phyloP scores from a whole-genome alignment of 2,113 vertebrate species.

The Poeciliopsis occidentalis region DNA sequence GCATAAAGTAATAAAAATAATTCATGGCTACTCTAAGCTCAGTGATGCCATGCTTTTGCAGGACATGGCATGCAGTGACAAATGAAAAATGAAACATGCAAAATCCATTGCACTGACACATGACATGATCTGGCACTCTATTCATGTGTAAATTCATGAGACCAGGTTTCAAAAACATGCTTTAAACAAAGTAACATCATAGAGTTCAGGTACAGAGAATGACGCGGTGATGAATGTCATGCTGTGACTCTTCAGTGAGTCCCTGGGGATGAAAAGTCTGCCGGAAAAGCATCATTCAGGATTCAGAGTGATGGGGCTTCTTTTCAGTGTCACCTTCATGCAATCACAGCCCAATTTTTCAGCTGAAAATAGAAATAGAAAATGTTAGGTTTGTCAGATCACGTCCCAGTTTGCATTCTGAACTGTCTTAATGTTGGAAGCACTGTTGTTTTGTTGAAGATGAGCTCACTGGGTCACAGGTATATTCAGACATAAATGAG shows the following conservation, averaged over 20 bases:
- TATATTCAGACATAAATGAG: background rate
- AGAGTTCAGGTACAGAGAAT: constrained; percentile 23
- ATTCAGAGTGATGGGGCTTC: constrained; percentile 32
- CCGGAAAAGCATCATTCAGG: constrained; percentile 49
- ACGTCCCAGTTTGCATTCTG: background rate
- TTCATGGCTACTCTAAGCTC: background rate
- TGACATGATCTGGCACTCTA: background rate
- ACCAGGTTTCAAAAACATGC: background rate
- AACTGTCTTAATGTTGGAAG: constrained; percentile 13
- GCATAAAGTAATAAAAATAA: background rate
- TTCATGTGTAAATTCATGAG: background rate
- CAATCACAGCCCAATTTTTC: constrained; percentile 26
- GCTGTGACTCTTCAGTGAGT: constrained; percentile 33
- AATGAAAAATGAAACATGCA: constrained; percentile 2
- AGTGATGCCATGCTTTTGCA: background rate
- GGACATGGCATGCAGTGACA: background rate
- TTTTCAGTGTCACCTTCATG: constrained; percentile 51
- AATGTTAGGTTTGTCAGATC: constrained; percentile 22
- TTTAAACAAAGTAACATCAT: constrained; percentile 14
- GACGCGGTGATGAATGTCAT: constrained; percentile 21
- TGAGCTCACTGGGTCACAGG: background rate
- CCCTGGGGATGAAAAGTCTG: constrained; percentile 32
- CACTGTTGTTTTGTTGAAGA: background rate
- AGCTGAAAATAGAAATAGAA: constrained; percentile 25
- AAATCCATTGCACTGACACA: background rate